Evolutionary conservation across 2,888 invertebrate species (phyloP).

Genomic region (Julus scanicus): DNA sequence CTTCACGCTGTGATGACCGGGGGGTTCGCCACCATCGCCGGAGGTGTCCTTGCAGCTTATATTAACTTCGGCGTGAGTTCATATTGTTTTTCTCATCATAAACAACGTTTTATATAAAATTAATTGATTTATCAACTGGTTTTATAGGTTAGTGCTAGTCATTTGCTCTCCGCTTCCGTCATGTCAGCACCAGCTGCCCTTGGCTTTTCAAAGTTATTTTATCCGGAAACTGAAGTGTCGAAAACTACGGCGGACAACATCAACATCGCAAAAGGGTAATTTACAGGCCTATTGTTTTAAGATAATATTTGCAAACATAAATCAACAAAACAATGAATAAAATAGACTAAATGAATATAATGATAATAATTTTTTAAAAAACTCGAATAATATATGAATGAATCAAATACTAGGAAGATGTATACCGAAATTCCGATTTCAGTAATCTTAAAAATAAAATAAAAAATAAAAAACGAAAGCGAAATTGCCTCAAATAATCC

Average conservation of each 20-base stretch:
- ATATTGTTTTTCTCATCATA: background rate
- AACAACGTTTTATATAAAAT: background rate
- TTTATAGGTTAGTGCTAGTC: slow-evolving; percentile 74
- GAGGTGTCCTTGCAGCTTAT: slow-evolving; percentile 91
- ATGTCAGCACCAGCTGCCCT: slow-evolving; percentile 97
- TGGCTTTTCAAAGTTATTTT: slow-evolving; percentile 87
- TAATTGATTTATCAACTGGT: no score
- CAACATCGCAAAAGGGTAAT: slow-evolving; percentile 75
- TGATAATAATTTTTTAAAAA: no score
- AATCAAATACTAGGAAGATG: no score
- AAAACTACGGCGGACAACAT: slow-evolving; percentile 82
- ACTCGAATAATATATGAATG: no score
- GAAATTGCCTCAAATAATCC: no score
- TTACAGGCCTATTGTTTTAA: background rate
- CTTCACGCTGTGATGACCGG: slow-evolving; percentile 92
- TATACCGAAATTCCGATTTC: no score
- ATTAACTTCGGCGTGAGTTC: slow-evolving; percentile 82
- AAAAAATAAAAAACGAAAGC: no score
- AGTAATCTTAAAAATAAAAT: no score
- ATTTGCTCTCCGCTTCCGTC: slow-evolving; percentile 90
- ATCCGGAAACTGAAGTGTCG: slow-evolving; percentile 89
- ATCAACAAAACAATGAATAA: no score
- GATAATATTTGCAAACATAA: background rate
- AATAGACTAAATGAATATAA: no score
- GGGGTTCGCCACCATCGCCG: slow-evolving; percentile 93